A percentile compares a stretch with the other conserved stretches of the same genome.
phyloP scores from a whole-genome alignment of 2,888 invertebrate species.

The Eretmocerus hayati region DNA sequence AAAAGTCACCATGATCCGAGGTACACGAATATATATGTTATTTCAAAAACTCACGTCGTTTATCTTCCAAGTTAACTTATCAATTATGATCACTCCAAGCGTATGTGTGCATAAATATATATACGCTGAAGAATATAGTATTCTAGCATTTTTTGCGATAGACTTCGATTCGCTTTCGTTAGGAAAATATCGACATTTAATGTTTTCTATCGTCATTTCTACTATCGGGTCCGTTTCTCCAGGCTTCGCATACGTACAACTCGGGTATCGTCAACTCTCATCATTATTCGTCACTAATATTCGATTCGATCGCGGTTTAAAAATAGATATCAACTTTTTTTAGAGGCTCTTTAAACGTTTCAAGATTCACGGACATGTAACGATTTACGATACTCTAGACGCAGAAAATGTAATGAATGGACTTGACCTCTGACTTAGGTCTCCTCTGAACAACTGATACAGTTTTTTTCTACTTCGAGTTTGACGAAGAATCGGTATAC shows the following conservation, averaged over 20 bases:
- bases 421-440: constrained; percentile 2
- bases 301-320: constrained; percentile 39
- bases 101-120: constrained; percentile 16
- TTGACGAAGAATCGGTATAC: constrained; percentile 18
- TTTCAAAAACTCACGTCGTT: constrained; percentile 29
- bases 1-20: constrained; percentile 44
- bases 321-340: constrained; percentile 45
- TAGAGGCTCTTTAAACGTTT: constrained; percentile 28
- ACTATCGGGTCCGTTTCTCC: constrained; percentile 19
- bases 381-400: not conserved
- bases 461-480: no score
- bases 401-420: constrained; percentile 17
- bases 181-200: constrained; percentile 25
- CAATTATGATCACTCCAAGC: not conserved
- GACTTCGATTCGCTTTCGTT: constrained; percentile 19
- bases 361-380: constrained; percentile 14
- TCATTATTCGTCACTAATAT: constrained; percentile 18
- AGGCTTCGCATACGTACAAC: no score
- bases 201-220: constrained; percentile 23
- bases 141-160: constrained; percentile 16
- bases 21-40: constrained; percentile 42
- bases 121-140: constrained; percentile 16
- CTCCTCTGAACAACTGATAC: not conserved
- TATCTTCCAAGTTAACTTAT: constrained; percentile 11
- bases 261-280: constrained; percentile 11